Percentiles rank a stretch among this genome's conserved stretches.
Conservation (phyloP, 2,888 invertebrate species). For the Stenodema calcarata region DNA sequence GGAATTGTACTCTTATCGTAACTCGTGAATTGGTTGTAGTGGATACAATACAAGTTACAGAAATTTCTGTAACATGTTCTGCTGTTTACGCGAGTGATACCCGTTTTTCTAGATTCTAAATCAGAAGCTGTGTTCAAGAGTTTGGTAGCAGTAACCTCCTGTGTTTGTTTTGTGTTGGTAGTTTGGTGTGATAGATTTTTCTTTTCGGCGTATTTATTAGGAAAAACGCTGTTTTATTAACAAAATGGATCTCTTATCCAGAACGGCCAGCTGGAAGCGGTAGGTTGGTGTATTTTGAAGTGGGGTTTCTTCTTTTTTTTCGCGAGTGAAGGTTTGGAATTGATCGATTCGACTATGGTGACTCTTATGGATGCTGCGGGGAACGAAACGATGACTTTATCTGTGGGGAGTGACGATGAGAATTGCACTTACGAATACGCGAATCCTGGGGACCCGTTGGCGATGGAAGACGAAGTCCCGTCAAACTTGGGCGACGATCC, state of each 20-base stretch:
- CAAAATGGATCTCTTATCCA: not conserved
- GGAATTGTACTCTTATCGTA: not conserved
- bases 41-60: no score
- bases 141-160: not conserved
- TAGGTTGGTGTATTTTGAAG: not conserved
- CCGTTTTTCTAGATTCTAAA: not conserved
- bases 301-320: not conserved
- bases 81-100: no score
- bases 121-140: not conserved
- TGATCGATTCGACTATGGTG: not conserved
- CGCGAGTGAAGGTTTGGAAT: not conserved
- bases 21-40: not conserved
- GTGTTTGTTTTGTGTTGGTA: constrained; percentile 8
- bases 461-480: not conserved
- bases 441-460: constrained; percentile 5
- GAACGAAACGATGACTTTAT: constrained; percentile 42
- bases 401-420: constrained; percentile 36
- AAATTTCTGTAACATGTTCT: no score
- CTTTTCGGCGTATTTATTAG: not conserved
- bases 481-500: not conserved
- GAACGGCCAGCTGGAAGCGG: not conserved
- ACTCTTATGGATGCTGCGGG: constrained; percentile 38
- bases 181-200: constrained; percentile 6
- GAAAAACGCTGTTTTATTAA: not conserved
- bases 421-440: constrained; percentile 13